Base-by-base conservation (phyloP, 2,797 vertebrate species). In the Myripristis murdjan region DNA sequence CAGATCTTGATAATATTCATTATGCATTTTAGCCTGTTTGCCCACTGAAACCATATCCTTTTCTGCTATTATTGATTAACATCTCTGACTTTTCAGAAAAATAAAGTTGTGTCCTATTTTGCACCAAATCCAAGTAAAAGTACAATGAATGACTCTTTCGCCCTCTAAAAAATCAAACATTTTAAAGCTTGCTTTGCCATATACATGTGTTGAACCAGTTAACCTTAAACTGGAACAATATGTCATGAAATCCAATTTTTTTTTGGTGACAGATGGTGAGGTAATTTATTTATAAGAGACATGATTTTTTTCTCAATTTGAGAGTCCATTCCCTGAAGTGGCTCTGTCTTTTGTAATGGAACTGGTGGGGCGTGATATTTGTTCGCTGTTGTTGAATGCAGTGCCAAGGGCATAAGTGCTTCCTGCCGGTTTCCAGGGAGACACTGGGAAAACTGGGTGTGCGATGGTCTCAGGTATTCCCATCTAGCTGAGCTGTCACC, bases 391-490 rank as follows among this genome's bases (percentile, higher is more conserved):
- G 56, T 56, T 83, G 65, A 83, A 79, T 59, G 71, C 5, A 9
- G 48, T 39, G 60, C 76, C 44, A 31, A 70, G 62, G 74, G 73
- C 53, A n/a, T 51, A 54, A 80, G 48, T 72, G 63, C 67, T 80
- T 58, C 79, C 73, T 59, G 66, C 54, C 72, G 75, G 88, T 93
- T 91, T 89, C 83, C 85, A 87, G 11, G 72, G 88, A 85, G 72
- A 90, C 67, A 22, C 70, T 1, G 31, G 56, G 59, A 81, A 81
- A 81, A 74, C 15, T 64, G 68, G 65, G 51, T 46, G 52, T 23
- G 61, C 68, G 70, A 71, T 87, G 81, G 91, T 89, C 84, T 89
- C 90, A 89, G 85, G 84, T 93, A 86, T 75, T 81, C 75, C 66
- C 61, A 10, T 75, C 83, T 87, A 81, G 65, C 61, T 20, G 37